Conservation (phyloP, 1,140 invertebrate species). For the Lethocerus indicus region DNA sequence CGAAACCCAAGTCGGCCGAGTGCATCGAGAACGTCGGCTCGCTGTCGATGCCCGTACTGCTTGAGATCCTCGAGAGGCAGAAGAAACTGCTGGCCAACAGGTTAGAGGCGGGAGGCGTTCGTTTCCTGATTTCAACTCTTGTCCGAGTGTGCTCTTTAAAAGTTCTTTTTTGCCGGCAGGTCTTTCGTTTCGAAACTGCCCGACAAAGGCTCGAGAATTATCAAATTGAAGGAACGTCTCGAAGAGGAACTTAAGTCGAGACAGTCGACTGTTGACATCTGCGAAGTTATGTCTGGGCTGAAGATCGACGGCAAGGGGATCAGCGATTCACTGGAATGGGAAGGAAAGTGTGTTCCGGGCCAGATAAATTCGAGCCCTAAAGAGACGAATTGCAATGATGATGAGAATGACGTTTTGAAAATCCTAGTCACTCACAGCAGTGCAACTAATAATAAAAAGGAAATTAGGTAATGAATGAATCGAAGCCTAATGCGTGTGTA, state of each 20-base stretch:
- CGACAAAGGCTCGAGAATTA: slow-evolving; percentile 49
- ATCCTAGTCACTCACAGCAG: slow-evolving; percentile 36
- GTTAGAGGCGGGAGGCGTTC: slow-evolving; percentile 22
- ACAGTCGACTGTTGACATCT: slow-evolving; percentile 36
- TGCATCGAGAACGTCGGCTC: too few species aligned
- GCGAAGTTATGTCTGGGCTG: slow-evolving; percentile 35
- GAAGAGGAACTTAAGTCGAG: slow-evolving; percentile 32
- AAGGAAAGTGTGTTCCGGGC: slow-evolving; percentile 27
- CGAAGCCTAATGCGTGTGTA: too few species aligned
- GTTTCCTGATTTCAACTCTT: not conserved
- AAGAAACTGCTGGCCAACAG: slow-evolving; percentile 29
- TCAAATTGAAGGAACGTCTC: slow-evolving; percentile 33
- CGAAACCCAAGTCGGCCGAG: too few species aligned
- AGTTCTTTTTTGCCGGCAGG: not conserved
- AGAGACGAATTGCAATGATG: slow-evolving; percentile 39
- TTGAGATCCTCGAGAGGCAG: slow-evolving; percentile 31
- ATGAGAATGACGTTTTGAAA: slow-evolving; percentile 42
- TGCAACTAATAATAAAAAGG: slow-evolving; percentile 15
- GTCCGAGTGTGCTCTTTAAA: not conserved
- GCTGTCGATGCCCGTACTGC: too few species aligned
- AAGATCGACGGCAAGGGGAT: slow-evolving; percentile 37
- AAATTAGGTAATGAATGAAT: slow-evolving; percentile 17
- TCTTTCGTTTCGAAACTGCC: slow-evolving; percentile 32
- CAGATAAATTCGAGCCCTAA: slow-evolving; percentile 18
- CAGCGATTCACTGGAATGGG: slow-evolving; percentile 48